Conservation (phyloP, 2,888 invertebrate species). For the Leptothorax acervorum region DNA sequence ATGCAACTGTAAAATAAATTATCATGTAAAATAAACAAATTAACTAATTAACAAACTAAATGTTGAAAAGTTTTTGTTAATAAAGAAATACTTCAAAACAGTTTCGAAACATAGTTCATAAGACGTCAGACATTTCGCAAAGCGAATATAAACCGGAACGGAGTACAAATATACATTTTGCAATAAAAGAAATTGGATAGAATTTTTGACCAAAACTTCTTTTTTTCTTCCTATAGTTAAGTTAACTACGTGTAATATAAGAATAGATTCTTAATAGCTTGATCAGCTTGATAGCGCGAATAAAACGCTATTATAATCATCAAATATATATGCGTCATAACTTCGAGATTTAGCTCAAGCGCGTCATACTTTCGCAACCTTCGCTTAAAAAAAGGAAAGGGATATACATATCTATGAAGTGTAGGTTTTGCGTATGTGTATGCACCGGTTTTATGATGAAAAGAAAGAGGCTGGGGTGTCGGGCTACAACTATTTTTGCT, state of each 20-base stretch:
- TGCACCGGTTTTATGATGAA: background rate
- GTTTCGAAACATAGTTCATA: background rate
- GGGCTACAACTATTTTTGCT: slow-evolving; percentile 8
- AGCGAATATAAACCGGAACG: slow-evolving; percentile 9
- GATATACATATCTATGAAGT: background rate
- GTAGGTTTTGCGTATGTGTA: background rate
- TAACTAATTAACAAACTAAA: too few species aligned
- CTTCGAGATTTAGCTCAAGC: background rate
- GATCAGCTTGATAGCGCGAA: slow-evolving; percentile 9
- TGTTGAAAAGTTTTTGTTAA: background rate
- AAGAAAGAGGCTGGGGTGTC: background rate
- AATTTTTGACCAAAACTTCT: background rate
- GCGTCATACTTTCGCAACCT: slow-evolving; percentile 7
- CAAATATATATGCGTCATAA: background rate
- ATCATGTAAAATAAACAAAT: background rate
- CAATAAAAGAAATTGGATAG: background rate
- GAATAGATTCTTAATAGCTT: slow-evolving; percentile 1
- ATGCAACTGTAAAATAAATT: background rate
- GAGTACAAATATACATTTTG: slow-evolving; percentile 1
- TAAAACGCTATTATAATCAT: slow-evolving; percentile 12
- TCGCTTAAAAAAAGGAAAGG: background rate
- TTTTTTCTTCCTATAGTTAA: background rate
- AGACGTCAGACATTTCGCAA: background rate
- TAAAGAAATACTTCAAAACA: background rate
- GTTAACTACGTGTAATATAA: background rate